A percentile compares a stretch with the other conserved stretches of the same genome.
Conservation (phyloP, 2,888 invertebrate genomes). For the Drosophila greeni region DNA sequence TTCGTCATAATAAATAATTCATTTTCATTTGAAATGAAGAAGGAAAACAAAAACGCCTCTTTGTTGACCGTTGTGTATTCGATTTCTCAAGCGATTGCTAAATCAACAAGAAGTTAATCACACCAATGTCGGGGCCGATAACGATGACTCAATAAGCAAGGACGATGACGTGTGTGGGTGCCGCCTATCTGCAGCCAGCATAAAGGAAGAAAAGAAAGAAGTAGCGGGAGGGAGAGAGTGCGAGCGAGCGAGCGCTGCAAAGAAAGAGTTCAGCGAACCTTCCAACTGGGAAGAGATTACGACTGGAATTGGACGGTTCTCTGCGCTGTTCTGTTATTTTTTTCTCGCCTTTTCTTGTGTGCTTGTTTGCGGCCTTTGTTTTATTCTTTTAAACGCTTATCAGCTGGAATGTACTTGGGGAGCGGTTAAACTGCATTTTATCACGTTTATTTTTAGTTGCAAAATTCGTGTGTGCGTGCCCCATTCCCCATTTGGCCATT, state of each 20-base stretch:
- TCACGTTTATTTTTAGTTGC: constrained; percentile 72
- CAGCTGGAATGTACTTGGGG: constrained; percentile 28
- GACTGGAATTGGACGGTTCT: constrained; percentile 20
- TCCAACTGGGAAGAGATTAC: constrained; percentile 29
- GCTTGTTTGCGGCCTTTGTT: constrained; percentile 19
- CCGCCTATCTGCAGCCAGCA: constrained; percentile 9
- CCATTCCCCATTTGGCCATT: constrained; percentile 6
- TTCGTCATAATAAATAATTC: constrained; percentile 34
- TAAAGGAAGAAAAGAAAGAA: constrained; percentile 2
- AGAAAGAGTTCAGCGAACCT: constrained; percentile 63
- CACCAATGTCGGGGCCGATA: constrained; percentile 20
- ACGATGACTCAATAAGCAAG: constrained; percentile 31
- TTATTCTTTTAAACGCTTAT: constrained; percentile 32
- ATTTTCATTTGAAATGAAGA: constrained; percentile 25
- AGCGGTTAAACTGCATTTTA: constrained; percentile 64
- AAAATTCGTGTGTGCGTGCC: constrained; percentile 49
- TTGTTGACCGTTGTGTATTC: constrained; percentile 50
- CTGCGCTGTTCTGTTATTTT: constrained; percentile 1
- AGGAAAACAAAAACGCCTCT: constrained; percentile 12
- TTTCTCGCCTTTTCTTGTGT: background rate
- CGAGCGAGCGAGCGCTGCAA: constrained; percentile 4
- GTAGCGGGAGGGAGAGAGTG: background rate
- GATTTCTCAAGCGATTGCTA: constrained; percentile 57
- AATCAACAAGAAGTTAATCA: constrained; percentile 23
- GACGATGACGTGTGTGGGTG: constrained; percentile 26